phyloP scores from a whole-genome alignment of 2,113 vertebrate genomes.

The Ginglymostoma cirratum region DNA sequence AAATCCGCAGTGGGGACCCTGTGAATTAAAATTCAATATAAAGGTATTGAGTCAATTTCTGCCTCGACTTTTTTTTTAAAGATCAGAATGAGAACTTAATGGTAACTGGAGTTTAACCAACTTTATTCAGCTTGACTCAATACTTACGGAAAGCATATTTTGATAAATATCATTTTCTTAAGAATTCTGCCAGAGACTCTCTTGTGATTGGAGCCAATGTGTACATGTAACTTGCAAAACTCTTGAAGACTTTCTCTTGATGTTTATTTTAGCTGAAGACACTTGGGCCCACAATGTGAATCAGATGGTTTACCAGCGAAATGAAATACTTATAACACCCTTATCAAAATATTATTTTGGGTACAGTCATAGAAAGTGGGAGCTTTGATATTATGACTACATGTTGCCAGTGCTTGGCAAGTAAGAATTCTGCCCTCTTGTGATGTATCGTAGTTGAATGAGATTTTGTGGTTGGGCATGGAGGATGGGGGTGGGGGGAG shows the following conservation, averaged over 20 bases:
- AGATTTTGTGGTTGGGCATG: background rate
- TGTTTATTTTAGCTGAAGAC: too few species aligned
- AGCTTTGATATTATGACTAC: background rate
- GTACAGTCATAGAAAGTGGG: background rate
- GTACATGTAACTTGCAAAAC: background rate
- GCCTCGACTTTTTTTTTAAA: background rate
- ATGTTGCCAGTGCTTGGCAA: background rate
- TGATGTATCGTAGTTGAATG: background rate
- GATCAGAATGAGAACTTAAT: background rate
- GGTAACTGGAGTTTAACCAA: background rate
- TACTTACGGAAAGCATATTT: background rate
- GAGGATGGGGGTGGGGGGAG: too few species aligned
- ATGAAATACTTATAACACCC: background rate
- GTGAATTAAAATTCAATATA: too few species aligned
- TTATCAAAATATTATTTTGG: background rate
- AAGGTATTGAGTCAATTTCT: background rate
- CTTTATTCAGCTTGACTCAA: background rate
- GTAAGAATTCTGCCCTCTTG: background rate
- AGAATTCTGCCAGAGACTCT: background rate
- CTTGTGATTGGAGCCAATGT: background rate
- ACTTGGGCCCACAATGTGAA: too few species aligned
- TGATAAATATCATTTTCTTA: background rate
- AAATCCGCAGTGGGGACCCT: too few species aligned
- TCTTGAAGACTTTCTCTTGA: background rate
- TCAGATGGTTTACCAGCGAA: background rate